Base-by-base conservation (phyloP, 1,140 invertebrate genomes). In the Drosophila pallidifrons region DNA sequence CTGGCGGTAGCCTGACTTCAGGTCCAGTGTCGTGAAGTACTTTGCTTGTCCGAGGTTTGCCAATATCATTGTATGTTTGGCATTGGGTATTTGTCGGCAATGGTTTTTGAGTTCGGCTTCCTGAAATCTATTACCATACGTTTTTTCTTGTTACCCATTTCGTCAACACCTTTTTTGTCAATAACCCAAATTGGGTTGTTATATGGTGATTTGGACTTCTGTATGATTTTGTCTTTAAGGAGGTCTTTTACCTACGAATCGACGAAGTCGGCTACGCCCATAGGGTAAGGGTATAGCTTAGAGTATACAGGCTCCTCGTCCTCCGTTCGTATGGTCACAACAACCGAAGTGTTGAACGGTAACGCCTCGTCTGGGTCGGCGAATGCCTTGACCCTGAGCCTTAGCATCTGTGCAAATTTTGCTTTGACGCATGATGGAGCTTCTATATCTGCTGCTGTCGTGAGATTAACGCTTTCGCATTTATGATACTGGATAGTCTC, bases 181-280 rank as follows among this genome's bases (percentile, higher is more conserved):
- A 15, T 1, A 15, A 15, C 15, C 15, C 15, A 15, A 15, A 5
- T 32, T 5, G 43, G 43, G 4, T 15, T 32, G 7, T 60, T 32
- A 7, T 46, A 60, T 1, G 59, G 13, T 3, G 59, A 49, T 7
- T 2, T 38, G 3, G 30, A 38, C 5, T 5, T 54, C n/a, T 43
- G 41, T n/a, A 43, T 43, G 11, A 43, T 13, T n/a, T 43, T 13
- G n/a, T 43, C 13, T 7, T 54, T 38, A 59, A 45, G 5, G 6
- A 54, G 15, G 7, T 55, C 11, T 30, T 49, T 13, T 3, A 45
- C n/a, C 28, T 66, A 10, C 3, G 16, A 7, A 30, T 32, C 11
- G 11, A 60, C 38, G 45, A 73, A 28, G 20, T 73, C 57, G 6
- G 15, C 11, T 2, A 16, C 45, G 8, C 57, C 57, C 57, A 45